Evolutionary conservation across 37 sponge, comb jelly and placozoan genomes (phyloP).

Genomic region (Aphrocallistes beatrix): DNA sequence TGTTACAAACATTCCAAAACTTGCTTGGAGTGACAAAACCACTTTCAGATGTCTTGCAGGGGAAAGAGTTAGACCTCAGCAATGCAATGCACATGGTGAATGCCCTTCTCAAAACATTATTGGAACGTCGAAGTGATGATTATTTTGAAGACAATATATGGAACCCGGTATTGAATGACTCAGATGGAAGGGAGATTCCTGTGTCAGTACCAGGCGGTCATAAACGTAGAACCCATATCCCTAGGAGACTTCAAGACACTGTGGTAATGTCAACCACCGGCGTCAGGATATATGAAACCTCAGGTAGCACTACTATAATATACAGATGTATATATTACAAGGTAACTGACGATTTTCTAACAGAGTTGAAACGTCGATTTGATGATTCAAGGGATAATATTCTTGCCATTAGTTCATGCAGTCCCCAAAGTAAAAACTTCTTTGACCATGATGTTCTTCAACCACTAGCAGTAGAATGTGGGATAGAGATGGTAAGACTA

Average conservation of each 20-base stretch:
- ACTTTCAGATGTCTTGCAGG: conserved; percentile 25
- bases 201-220: not conserved
- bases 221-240: not conserved
- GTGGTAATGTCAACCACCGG: not conserved
- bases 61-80: conserved; percentile 11
- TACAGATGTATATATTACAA: no score
- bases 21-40: conserved; percentile 31
- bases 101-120: not conserved
- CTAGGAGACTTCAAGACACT: not conserved
- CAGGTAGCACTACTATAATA: not conserved
- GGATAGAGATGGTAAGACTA: not conserved
- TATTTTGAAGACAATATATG: conserved; percentile 8
- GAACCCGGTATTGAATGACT: not conserved
- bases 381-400: not conserved
- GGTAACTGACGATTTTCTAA: no score
- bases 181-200: not conserved
- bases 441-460: not conserved
- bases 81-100: conserved; percentile 23
- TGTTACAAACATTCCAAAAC: conserved; percentile 20
- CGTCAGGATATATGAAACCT: not conserved
- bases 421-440: not conserved
- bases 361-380: no score
- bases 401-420: no score
- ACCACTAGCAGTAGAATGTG: not conserved
- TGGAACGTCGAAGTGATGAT: conserved; percentile 13